A percentile compares a stretch with the other conserved stretches of the same genome.
Conservation (phyloP, 2,113 vertebrate species). For the Chionomys nivalis region DNA sequence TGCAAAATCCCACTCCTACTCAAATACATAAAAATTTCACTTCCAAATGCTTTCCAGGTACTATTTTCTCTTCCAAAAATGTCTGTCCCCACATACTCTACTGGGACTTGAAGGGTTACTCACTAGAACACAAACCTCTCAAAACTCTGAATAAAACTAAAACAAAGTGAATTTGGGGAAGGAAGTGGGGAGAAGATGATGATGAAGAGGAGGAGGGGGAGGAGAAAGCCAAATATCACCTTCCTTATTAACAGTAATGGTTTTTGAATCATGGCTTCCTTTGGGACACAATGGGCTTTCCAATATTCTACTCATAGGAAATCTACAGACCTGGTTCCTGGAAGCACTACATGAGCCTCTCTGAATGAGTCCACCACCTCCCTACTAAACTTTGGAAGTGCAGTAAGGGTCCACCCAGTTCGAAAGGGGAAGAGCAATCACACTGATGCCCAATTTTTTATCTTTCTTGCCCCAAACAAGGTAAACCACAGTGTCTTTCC, state of each 20-base stretch:
- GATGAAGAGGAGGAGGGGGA: background rate
- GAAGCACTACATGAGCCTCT: background rate
- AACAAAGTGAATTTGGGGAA: background rate
- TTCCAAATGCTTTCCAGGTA: background rate
- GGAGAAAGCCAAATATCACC: background rate
- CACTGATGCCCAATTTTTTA: background rate
- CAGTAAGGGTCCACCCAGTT: background rate
- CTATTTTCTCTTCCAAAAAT: background rate
- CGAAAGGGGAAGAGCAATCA: background rate
- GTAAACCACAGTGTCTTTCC: background rate
- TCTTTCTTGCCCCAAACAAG: background rate
- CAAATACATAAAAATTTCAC: background rate
- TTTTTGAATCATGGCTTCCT: background rate
- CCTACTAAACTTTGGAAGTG: background rate
- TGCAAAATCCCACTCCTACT: background rate
- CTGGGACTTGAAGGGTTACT: background rate
- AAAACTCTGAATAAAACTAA: background rate
- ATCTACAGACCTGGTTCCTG: background rate
- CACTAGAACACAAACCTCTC: background rate
- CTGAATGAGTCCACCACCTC: background rate
- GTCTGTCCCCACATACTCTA: background rate
- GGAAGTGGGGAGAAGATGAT: background rate
- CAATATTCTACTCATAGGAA: background rate
- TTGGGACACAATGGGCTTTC: background rate
- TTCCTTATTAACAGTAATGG: background rate